phyloP scores from a whole-genome alignment of 2,797 vertebrate genomes.

The Orientallactaga sibirica region DNA sequence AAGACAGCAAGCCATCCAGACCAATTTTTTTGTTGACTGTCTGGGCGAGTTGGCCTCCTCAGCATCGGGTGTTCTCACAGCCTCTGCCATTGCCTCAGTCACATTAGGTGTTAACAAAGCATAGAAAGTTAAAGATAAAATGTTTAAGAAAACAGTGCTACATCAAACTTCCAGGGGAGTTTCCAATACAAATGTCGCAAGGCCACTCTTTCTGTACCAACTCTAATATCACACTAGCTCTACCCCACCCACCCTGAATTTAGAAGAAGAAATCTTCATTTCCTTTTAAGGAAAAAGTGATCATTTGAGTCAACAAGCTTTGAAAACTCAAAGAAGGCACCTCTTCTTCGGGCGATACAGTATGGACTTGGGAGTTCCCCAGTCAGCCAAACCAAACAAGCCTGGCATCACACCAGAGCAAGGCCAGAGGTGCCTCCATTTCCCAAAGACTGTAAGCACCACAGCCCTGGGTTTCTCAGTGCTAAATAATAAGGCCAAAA shows the following conservation, averaged over 20 bases:
- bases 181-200: slow-evolving; percentile 2
- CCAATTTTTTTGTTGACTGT: background rate
- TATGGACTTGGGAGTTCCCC: background rate
- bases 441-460: background rate
- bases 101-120: slow-evolving; percentile 53
- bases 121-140: slow-evolving; percentile 49
- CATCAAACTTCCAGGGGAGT: slow-evolving; percentile 56
- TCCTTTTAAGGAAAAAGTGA: slow-evolving; percentile 68
- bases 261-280: slow-evolving; percentile 21
- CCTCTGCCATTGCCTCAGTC: background rate
- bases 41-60: slow-evolving; percentile 6
- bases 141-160: slow-evolving; percentile 69
- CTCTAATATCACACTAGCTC: background rate
- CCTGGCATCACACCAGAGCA: slow-evolving; percentile 43
- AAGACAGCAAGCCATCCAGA: slow-evolving; percentile 64
- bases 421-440: slow-evolving; percentile 23
- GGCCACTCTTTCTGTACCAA: background rate
- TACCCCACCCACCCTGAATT: background rate
- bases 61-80: background rate
- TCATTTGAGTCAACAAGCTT: slow-evolving; percentile 48
- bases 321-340: slow-evolving; percentile 61
- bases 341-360: slow-evolving; percentile 5
- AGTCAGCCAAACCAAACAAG: background rate
- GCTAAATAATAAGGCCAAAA: slow-evolving; percentile 54
- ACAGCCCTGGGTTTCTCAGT: slow-evolving; percentile 60